Conservation (phyloP, 2,888 invertebrate species). For the Diarsia dahlii region DNA sequence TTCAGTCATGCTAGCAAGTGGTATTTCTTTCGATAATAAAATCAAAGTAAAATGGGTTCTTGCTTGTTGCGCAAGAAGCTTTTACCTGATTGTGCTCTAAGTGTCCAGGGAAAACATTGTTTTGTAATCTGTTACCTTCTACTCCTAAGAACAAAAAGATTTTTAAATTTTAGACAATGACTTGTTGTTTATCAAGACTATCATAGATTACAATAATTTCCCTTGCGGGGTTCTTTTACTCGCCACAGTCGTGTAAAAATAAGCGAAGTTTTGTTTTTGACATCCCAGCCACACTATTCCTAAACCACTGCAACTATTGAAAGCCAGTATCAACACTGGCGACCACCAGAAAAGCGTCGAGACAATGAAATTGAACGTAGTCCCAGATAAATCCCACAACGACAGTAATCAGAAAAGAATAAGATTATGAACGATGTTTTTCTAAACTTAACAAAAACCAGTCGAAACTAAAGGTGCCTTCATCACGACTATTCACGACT, state of each 20-base stretch:
- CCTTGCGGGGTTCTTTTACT: no score
- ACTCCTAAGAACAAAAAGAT: not conserved
- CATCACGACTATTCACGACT: no score
- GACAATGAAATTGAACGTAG: no score
- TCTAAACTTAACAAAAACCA: not conserved
- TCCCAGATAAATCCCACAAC: no score
- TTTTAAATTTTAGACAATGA: not conserved
- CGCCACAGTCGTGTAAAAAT: no score
- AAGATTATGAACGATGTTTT: not conserved
- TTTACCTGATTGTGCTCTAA: constrained; percentile 25
- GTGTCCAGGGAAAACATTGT: constrained; percentile 4
- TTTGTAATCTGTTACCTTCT: constrained; percentile 3
- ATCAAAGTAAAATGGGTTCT: constrained; percentile 13
- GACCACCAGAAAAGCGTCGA: no score
- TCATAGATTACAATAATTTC: not conserved
- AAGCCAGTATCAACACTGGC: no score
- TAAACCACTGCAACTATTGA: no score
- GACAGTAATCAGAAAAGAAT: no score
- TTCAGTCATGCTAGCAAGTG: not conserved
- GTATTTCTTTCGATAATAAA: constrained; percentile 9
- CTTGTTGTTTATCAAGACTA: not conserved
- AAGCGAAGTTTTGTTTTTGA: no score
- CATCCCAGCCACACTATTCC: no score
- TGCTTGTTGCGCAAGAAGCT: constrained; percentile 13
- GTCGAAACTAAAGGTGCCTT: not conserved